These are phyloP conservation scores for Apamea monoglypha DNA, from an alignment of 2,888 invertebrate species.

Conservation along the genomic window DNA sequence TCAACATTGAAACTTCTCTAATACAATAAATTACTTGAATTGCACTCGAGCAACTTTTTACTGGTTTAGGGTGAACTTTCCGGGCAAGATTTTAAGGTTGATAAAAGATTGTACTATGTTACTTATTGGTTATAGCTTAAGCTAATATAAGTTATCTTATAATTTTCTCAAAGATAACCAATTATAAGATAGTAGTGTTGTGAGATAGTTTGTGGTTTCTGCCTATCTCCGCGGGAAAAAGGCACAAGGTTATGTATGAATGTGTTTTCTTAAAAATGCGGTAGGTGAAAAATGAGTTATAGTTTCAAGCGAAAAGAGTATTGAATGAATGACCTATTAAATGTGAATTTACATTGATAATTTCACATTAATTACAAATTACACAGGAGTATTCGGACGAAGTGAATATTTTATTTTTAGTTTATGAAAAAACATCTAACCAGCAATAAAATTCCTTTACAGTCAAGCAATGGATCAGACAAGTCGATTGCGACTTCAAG, in stretches of 20 bases:
- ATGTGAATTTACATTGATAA: neutral
- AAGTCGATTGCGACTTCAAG: conserved; percentile 77
- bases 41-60: conserved; percentile 20
- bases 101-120: neutral
- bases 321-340: neutral
- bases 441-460: conserved; percentile 50
- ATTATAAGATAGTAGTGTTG: neutral
- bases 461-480: conserved; percentile 86
- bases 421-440: neutral
- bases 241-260: neutral
- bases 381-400: neutral
- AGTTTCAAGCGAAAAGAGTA: too few species aligned
- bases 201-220: neutral
- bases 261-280: neutral
- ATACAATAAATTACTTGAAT: conserved; percentile 47
- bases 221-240: neutral
- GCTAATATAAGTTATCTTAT: neutral
- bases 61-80: neutral
- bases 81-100: neutral
- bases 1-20: conserved; percentile 34
- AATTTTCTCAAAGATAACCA: neutral
- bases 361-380: too few species aligned
- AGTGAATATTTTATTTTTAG: neutral
- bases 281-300: neutral
- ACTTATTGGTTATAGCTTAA: too few species aligned